Conservation (phyloP, 2,113 vertebrate species). For the Myotis brandtii region DNA sequence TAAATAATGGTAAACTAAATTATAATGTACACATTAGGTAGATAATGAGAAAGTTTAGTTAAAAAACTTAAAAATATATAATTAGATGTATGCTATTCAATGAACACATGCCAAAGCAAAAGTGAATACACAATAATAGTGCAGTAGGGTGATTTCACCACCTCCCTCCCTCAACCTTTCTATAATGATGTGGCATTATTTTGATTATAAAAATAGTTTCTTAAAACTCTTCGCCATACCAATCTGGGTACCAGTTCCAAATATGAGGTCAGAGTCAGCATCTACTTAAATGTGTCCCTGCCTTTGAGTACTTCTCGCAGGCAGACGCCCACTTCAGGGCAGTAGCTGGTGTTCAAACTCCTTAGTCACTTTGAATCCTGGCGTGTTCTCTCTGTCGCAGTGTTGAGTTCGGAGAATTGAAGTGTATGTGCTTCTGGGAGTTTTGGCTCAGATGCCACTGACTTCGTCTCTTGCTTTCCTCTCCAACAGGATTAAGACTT, state of each 20-base stretch:
- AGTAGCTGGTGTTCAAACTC: neutral
- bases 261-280: neutral
- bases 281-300: neutral
- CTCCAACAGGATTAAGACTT: neutral
- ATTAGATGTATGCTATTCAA: neutral
- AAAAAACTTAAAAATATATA: neutral
- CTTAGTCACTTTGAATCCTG: neutral
- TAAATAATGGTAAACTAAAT: neutral
- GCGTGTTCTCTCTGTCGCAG: neutral
- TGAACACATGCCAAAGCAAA: neutral
- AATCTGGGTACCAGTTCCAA: neutral
- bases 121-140: neutral
- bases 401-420: neutral
- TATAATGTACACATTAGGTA: neutral
- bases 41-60: neutral
- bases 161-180: neutral
- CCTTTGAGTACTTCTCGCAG: neutral
- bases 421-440: neutral
- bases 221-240: neutral
- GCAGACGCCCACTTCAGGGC: neutral
- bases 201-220: neutral
- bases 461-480: neutral
- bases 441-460: neutral
- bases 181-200: neutral
- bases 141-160: neutral